Percentiles rank a stretch among this genome's conserved stretches.
phyloP scores from a whole-genome alignment of 2,113 vertebrate genomes.

The Anguilla rostrata region DNA sequence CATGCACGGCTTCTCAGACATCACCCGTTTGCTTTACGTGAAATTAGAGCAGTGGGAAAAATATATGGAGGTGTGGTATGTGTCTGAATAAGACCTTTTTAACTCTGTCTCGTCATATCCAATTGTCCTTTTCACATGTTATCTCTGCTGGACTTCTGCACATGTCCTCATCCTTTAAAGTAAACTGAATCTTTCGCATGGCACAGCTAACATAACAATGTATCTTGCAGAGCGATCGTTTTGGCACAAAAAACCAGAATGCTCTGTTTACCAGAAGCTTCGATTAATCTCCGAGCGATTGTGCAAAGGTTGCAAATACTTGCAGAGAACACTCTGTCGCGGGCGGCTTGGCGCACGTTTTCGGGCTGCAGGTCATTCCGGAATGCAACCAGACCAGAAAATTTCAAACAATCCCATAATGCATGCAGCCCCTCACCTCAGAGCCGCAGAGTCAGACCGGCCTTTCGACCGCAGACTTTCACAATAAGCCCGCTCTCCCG shows the following conservation, averaged over 20 bases:
- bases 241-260: not conserved
- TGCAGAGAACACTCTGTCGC: no score
- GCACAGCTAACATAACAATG: not conserved
- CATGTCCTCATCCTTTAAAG: not conserved
- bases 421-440: no score
- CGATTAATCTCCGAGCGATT: not conserved
- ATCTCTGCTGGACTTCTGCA: not conserved
- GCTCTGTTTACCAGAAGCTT: not conserved
- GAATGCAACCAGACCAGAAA: not conserved
- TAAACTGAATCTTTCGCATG: not conserved
- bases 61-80: not conserved
- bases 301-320: not conserved
- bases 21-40: not conserved
- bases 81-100: not conserved
- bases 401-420: not conserved
- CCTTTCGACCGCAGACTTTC: not conserved
- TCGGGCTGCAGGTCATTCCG: not conserved
- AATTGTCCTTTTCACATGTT: not conserved
- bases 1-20: not conserved
- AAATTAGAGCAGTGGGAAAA: no score
- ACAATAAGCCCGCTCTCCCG: not conserved
- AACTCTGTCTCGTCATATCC: not conserved
- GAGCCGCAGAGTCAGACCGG: not conserved
- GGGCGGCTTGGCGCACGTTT: not conserved
- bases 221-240: not conserved